Base-by-base conservation (phyloP, 1,140 invertebrate genomes). In the Cyphomyrmex costatus region DNA sequence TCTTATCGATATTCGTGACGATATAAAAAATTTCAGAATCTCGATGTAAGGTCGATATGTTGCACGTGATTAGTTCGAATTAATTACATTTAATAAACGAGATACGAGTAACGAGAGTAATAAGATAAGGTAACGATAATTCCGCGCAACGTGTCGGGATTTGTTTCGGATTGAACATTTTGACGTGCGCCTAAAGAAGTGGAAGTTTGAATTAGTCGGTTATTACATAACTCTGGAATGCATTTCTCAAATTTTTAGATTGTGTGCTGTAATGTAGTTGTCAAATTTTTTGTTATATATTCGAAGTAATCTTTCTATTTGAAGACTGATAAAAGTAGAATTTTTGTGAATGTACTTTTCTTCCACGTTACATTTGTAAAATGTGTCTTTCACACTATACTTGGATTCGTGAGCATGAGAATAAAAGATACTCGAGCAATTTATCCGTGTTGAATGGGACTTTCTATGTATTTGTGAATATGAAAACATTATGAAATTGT, bases 291-390 rank as follows among this genome's bases (percentile, higher is more conserved):
- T n/a, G 68, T 83, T 83, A 71, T 19, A 58, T 73, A 74, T 83
- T 83, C 24, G n/a, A 73, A 68, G 61, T 73, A 70, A 79, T 89
- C 49, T 78, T 65, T 77, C 73, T 71, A 89, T 86, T 86, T 42
- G 27, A 89, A 89, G 87, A 89, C 88, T 89, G 88, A 76, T 89
- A 74, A 80, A 74, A 53, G 6, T 16, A 33, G 76, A 51, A 76
- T 42, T 21, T 2, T 21, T 2, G 8, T 42, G 63, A 85, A 65
- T n/a, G 42, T 88, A 86, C 76, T 88, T 83, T 56, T 88, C 76
- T 89, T 89, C 83, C 83, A 86, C 16, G 36, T 86, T 51, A 68
- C 63, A 66, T 63, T 60, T 76, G 42, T 60, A 53, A 86, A 70
- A 80, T 66, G 51, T 21, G 16, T 61, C 46, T 61, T 36, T 85